Base-by-base conservation (phyloP, 2,888 invertebrate species). In the Xestoiulus laeticollis region DNA sequence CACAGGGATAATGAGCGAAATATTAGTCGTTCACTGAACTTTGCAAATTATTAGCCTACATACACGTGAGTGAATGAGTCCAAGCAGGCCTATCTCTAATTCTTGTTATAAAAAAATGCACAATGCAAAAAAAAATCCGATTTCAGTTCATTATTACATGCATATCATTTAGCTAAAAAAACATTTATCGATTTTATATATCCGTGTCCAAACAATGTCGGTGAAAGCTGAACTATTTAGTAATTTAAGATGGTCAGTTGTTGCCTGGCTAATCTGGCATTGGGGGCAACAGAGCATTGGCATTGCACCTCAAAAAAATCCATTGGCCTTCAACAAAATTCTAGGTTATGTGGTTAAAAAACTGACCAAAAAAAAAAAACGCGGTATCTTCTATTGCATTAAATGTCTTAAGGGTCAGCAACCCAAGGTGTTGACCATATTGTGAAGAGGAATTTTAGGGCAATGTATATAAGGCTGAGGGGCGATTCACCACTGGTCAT, bases 11-110 rank as follows among this genome's bases (percentile, higher is more conserved):
- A 78, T 78, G 78, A 78, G 16, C 78, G 2, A 78, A 78, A 32
- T 78, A 26, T 78, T 78, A 26, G 78, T 78, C 78, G 78, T 78
- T 78, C 78, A 78, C 30, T 78, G 78, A 78, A 78, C 78, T 78
- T 78, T 78, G 78, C 14, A 26, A 26, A 26, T 78, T 78, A 78
- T 78, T 26, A 78, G 78, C 78, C 78, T 78, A 78, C 78, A 26
- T 48, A 48, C 48, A 38, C 16, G 16, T 78, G 4, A 32, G 78
- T 78, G 78, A 78, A 32, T 78, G 78, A 78, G 78, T 32, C 78
- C 30, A 78, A 30, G 30, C 30, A 32, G 3, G 16, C 30, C 1
- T 78, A 32, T 30, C 30, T 78, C 78, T 30, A 30, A 30, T 30
- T 30, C 78, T 10, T 78, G 78, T 30, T 78, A 8, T 26, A 30